Evolutionary conservation across 2,888 invertebrate species (phyloP), one percentile per base, ranked within the genome.

Genomic region (Phyto melanocephala): DNA sequence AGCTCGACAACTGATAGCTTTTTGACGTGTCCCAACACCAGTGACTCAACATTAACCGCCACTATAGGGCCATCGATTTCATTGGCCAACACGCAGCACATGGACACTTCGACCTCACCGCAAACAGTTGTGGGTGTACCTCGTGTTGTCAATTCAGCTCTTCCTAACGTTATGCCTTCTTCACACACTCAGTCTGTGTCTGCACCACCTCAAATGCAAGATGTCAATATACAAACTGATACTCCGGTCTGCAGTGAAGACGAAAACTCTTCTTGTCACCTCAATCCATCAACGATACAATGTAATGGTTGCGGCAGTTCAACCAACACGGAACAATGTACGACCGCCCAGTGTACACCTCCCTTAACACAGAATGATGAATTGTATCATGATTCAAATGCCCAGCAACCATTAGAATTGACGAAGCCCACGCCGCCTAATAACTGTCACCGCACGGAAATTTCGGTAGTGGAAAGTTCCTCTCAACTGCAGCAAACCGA

Each of bases 191-290:
- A 52, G 42, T 4, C 54, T 22, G 35, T 6, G 6, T 5, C 65
- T 24, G 3, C 63, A 47, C 56, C 86, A 76, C 92, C 93, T 1
- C 93, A 94, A 81, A 95, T 95, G n/a, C 96, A 94, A 88, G 96
- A 96, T 87, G 96, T 96, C 0, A 95, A 95, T 67, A 96, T 96
- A 88, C 96, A 96, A 91, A 96, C 96, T 0, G 96, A 96, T 87
- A 94, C 95, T 20, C 94, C 95, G 0, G 91, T 93, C 1, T 93
- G 86, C 80, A 95, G 94, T 85, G 95, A 95, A 72, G 95, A 90
- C 75, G 88, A 86, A 72, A 88, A 87, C 0, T 88, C 87, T 0
- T 86, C 86, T 47, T 87, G 88, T 42, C 85, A 87, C 22, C 85
- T 87, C 2, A 82, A 82, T 45, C 54, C 56, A 20, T 8, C 63